These are phyloP conservation scores for Antidorcas marsupialis DNA, from an alignment of 2,113 vertebrate species.

Conservation along the genomic window DNA sequence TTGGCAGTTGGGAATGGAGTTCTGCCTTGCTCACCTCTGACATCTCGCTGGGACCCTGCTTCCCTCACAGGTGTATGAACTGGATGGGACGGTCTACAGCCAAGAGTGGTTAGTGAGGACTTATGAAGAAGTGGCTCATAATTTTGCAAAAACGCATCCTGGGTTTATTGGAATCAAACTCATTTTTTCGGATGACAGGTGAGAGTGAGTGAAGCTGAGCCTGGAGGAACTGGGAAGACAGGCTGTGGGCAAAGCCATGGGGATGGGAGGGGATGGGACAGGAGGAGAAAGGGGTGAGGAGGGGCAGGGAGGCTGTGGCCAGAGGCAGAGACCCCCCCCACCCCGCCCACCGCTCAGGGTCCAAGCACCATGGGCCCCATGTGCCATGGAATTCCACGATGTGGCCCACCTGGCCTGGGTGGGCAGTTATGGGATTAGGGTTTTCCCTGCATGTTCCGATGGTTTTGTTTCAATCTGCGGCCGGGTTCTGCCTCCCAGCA, in stretches of 20 bases:
- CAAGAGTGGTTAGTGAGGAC: too few relatives aligned
- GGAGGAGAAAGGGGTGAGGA: too few relatives aligned
- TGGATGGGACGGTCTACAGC: too few relatives aligned
- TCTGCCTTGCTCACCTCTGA: too few relatives aligned
- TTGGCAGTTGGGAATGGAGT: too few relatives aligned
- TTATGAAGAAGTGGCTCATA: too few relatives aligned
- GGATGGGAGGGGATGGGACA: fast-evolving
- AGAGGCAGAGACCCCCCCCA: not conserved
- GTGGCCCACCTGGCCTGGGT: not conserved
- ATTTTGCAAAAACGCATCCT: too few relatives aligned
- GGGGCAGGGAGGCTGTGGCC: too few relatives aligned
- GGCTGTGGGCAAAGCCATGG: not conserved
- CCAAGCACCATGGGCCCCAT: not conserved
- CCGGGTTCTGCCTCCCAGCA: not conserved
- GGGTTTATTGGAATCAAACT: too few relatives aligned
- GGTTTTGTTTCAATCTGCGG: not conserved
- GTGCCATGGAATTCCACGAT: not conserved
- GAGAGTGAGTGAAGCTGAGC: not conserved
- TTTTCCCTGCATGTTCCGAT: not conserved
- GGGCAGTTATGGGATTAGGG: not conserved
- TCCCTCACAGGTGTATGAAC: too few relatives aligned
- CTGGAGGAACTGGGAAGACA: not conserved
- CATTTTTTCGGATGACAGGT: slow-evolving; percentile 80
- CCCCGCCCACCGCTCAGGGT: fast-evolving
- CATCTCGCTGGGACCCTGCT: too few relatives aligned